These are phyloP conservation scores for Allacma fusca DNA, from an alignment of 2,888 invertebrate species.

Conservation along the genomic window DNA sequence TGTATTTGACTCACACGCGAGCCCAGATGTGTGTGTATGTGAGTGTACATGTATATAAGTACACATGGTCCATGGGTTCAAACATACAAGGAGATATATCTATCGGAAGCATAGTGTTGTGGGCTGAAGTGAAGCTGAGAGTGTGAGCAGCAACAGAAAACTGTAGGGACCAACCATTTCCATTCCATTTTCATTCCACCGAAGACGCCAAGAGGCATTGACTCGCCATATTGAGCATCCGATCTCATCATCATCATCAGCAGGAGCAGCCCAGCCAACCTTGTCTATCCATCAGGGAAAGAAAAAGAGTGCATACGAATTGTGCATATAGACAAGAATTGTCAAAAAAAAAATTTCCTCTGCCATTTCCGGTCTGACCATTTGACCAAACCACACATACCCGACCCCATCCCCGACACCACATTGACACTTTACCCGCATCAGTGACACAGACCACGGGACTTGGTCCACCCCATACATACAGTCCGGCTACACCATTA, in stretches of 20 bases:
- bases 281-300: constrained; percentile 40
- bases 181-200: constrained; percentile 46
- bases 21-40: constrained; percentile 31
- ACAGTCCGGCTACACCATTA: not conserved
- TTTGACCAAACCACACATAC: constrained; percentile 16
- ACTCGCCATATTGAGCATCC: constrained; percentile 60
- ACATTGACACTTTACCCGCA: constrained; percentile 19
- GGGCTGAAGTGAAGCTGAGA: constrained; percentile 40
- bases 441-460: constrained; percentile 11
- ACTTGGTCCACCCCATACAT: not conserved
- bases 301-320: not conserved
- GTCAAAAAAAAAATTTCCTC: constrained; percentile 24
- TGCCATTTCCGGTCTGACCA: constrained; percentile 34
- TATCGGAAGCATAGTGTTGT: constrained; percentile 14
- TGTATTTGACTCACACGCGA: constrained; percentile 31
- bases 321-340: constrained; percentile 20
- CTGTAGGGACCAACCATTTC: constrained; percentile 31
- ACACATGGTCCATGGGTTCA: constrained; percentile 33
- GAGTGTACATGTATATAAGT: not conserved
- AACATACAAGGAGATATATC: not conserved
- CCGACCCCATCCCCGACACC: not conserved
- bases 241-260: constrained; percentile 44
- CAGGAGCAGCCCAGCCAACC: constrained; percentile 36
- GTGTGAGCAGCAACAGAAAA: constrained; percentile 41
- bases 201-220: constrained; percentile 60